Percentiles rank a stretch among this genome's conserved stretches.
Conservation (phyloP, 2,888 invertebrate genomes). For the Mechanitis messenoides region DNA sequence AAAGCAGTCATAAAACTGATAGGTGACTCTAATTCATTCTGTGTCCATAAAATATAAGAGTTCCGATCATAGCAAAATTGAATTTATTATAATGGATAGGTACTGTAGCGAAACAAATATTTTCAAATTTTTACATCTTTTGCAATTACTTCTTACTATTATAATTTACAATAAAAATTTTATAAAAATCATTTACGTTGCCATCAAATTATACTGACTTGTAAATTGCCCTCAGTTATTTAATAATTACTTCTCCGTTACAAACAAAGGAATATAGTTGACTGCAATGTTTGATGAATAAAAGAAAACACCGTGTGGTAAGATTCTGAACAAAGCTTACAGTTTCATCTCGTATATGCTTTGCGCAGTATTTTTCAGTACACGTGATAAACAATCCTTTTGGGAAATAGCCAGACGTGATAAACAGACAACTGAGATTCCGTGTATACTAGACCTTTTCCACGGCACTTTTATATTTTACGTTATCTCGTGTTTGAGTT, state of each 20-base stretch:
- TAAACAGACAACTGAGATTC: constrained; percentile 16
- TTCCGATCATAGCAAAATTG: constrained; percentile 34
- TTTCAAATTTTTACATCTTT: not conserved
- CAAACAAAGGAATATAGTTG: constrained; percentile 3
- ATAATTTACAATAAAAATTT: too few species aligned
- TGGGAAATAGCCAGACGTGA: constrained; percentile 23
- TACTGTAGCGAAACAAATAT: not conserved
- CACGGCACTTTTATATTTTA: constrained; percentile 10
- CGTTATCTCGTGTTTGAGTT: constrained; percentile 6
- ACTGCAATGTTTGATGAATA: constrained; percentile 3
- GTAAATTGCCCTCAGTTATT: not conserved
- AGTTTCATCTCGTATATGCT: constrained; percentile 17
- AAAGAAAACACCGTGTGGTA: constrained; percentile 1
- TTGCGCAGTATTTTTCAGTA: constrained; percentile 19
- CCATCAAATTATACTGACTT: not conserved
- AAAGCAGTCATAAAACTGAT: constrained; percentile 38
- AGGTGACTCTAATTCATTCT: constrained; percentile 49
- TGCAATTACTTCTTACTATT: too few species aligned
- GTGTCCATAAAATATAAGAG: constrained; percentile 49
- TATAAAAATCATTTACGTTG: not conserved
- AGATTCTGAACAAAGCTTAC: constrained; percentile 6
- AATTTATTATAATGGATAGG: constrained; percentile 22
- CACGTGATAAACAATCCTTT: constrained; percentile 22
- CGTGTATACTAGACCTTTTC: constrained; percentile 17
- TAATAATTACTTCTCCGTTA: not conserved